phyloP scores from a whole-genome alignment of 2,888 invertebrate species.

The Argynnis bischoffii region DNA sequence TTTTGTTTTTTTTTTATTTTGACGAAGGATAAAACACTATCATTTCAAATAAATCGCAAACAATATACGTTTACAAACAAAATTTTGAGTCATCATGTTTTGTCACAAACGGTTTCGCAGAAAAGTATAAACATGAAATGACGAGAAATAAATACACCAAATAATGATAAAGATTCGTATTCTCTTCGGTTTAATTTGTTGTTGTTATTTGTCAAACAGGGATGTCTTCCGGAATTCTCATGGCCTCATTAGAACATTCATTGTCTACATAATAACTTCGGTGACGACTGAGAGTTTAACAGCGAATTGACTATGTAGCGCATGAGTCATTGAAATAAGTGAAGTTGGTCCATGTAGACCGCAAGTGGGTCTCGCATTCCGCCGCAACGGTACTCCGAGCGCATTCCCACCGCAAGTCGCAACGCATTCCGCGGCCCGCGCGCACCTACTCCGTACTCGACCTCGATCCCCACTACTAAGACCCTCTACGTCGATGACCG shows the following conservation, averaged over 20 bases:
- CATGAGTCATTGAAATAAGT: conserved; percentile 69
- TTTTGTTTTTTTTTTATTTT: conserved; percentile 26
- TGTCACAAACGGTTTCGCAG: too few relatives aligned
- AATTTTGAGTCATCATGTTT: neutral
- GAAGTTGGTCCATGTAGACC: conserved; percentile 57
- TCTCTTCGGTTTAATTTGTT: too few relatives aligned
- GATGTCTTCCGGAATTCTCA: neutral
- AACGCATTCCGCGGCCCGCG: conserved; percentile 68
- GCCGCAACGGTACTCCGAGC: conserved; percentile 77
- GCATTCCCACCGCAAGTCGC: conserved; percentile 76
- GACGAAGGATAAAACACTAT: neutral
- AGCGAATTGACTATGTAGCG: conserved; percentile 49
- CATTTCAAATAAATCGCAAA: neutral
- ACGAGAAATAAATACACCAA: too few relatives aligned
- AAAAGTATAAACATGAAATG: neutral
- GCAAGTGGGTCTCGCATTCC: conserved; percentile 80
- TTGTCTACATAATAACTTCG: neutral
- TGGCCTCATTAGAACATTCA: neutral
- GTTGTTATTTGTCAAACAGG: too few relatives aligned
- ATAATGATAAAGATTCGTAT: too few relatives aligned
- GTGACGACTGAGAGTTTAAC: conserved; percentile 6
- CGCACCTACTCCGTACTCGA: conserved; percentile 56
- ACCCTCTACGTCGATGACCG: conserved; percentile 46
- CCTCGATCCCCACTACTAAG: conserved; percentile 56
- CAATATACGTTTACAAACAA: neutral